A percentile compares a stretch with the other conserved stretches of the same genome.
Conservation (phyloP, 2,888 invertebrate genomes). For the Apamea anceps region DNA sequence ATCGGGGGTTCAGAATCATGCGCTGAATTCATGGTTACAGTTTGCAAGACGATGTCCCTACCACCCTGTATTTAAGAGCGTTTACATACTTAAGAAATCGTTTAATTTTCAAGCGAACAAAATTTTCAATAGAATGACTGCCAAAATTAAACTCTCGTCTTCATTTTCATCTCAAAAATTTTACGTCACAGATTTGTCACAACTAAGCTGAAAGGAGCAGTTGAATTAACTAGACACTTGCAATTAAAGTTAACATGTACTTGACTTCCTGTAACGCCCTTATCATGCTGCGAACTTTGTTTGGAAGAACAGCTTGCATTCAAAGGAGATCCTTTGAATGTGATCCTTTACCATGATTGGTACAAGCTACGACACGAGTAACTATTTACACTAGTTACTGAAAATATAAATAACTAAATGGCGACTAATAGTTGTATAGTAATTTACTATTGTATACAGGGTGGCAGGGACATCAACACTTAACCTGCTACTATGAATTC, state of each 20-base stretch:
- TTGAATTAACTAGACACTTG: conserved; percentile 1
- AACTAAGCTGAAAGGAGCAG: not conserved
- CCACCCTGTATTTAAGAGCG: not conserved
- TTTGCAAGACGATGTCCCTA: too few species aligned
- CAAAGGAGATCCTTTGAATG: not conserved
- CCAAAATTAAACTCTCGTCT: not conserved
- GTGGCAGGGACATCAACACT: too few species aligned
- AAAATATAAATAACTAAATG: not conserved
- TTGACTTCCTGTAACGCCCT: not conserved
- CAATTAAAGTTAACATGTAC: conserved; percentile 2
- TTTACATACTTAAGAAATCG: not conserved
- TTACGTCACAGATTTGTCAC: not conserved
- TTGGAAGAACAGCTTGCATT: not conserved
- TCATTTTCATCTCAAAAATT: too few species aligned
- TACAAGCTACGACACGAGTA: not conserved
- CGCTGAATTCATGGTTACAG: too few species aligned
- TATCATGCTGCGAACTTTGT: conserved; percentile 1
- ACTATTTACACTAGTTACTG: too few species aligned
- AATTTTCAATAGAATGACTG: too few species aligned
- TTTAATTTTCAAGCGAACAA: not conserved
- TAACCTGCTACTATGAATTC: too few species aligned
- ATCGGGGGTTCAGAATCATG: too few species aligned
- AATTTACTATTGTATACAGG: too few species aligned
- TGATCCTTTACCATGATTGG: not conserved
- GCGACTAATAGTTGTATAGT: not conserved